phyloP scores from a whole-genome alignment of 2,888 invertebrate species.

The Thymelicus sylvestris region DNA sequence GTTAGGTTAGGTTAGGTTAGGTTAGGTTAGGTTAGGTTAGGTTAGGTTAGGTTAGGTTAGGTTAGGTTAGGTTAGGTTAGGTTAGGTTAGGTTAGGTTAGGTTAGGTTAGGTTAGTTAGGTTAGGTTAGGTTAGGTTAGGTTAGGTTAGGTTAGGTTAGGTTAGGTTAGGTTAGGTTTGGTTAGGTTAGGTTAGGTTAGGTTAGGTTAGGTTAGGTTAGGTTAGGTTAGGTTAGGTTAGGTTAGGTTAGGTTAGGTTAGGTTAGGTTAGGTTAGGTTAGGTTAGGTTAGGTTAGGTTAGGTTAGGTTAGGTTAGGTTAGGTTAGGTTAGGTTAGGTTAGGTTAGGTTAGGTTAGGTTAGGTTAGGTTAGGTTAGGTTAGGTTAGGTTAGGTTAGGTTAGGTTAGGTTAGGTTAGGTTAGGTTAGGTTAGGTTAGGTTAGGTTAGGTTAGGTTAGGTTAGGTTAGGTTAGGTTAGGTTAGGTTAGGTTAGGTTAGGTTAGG shows the following conservation, averaged over 20 bases:
- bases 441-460: constrained; percentile 42
- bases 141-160: too few species aligned
- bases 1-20: too few species aligned
- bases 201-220: constrained; percentile 43
- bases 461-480: constrained; percentile 41
- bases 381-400: constrained; percentile 40
- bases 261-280: constrained; percentile 40
- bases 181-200: constrained; percentile 42
- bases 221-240: constrained; percentile 39
- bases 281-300: constrained; percentile 40
- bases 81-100: too few species aligned
- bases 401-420: constrained; percentile 41
- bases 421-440: constrained; percentile 42
- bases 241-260: constrained; percentile 40
- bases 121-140: too few species aligned
- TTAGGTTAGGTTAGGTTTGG: too few species aligned
- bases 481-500: constrained; percentile 43
- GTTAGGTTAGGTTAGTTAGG: too few species aligned
- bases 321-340: constrained; percentile 42
- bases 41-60: too few species aligned
- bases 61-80: too few species aligned
- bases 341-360: constrained; percentile 40
- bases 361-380: constrained; percentile 40
- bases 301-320: constrained; percentile 42
- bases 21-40: too few species aligned